phyloP scores from a whole-genome alignment of 2,888 invertebrate genomes.

The Macrophya annulata region DNA sequence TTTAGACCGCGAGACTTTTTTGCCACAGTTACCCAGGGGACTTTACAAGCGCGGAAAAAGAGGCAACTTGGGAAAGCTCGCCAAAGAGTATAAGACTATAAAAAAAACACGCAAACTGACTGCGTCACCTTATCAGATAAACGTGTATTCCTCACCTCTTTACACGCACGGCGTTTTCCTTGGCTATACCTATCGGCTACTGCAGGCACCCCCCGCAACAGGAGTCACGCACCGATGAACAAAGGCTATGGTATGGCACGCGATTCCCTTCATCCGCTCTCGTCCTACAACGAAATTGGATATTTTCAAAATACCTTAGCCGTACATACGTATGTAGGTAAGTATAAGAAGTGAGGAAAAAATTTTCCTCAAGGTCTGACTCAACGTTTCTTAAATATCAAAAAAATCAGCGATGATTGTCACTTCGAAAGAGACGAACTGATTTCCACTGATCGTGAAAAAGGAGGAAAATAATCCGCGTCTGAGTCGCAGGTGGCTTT shows the following conservation, averaged over 20 bases:
- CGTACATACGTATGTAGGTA: not conserved
- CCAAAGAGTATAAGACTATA: not conserved
- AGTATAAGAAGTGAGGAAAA: not conserved
- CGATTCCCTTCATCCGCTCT: slow-evolving; percentile 26
- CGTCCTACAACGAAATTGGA: slow-evolving; percentile 28
- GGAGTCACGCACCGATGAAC: slow-evolving; percentile 47
- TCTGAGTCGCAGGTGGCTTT: slow-evolving; percentile 6
- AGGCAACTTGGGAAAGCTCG: slow-evolving; percentile 33
- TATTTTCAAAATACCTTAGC: slow-evolving; percentile 47
- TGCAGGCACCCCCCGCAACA: slow-evolving; percentile 3
- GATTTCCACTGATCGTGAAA: slow-evolving; percentile 25
- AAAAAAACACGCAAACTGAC: slow-evolving; percentile 49
- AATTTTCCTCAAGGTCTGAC: not conserved
- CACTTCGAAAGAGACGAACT: slow-evolving; percentile 7
- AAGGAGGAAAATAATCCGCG: not conserved
- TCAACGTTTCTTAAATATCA: not conserved
- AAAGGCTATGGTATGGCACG: slow-evolving; percentile 44
- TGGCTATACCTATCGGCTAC: slow-evolving; percentile 25
- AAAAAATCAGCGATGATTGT: not conserved
- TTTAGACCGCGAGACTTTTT: not conserved
- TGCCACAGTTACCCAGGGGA: not conserved
- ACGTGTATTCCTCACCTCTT: slow-evolving; percentile 33
- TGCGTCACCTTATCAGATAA: slow-evolving; percentile 49
- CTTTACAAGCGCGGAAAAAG: not conserved
- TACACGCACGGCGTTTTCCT: slow-evolving; percentile 36